phyloP scores from a whole-genome alignment of 1,140 invertebrate species.

The Drosophila ananassae region DNA sequence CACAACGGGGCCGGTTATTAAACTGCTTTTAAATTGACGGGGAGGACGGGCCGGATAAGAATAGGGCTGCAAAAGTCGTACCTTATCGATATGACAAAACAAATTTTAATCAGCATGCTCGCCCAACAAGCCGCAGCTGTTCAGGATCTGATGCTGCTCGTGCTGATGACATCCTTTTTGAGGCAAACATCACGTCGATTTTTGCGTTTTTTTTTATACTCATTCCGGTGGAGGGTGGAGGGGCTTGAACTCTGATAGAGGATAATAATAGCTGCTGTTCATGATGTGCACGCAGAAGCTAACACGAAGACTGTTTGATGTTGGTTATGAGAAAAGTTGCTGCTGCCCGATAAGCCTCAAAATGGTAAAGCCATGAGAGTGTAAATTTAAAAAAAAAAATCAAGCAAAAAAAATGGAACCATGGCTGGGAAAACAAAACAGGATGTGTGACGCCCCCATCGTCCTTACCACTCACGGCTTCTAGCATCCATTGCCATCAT shows the following conservation, averaged over 20 bases:
- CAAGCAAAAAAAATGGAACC: slow-evolving; percentile 1
- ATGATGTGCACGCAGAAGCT: slow-evolving; percentile 46
- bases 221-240: slow-evolving; percentile 32
- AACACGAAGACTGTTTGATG: slow-evolving; percentile 68
- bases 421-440: slow-evolving; percentile 64
- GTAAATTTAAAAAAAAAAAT: slow-evolving; percentile 62
- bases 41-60: background rate
- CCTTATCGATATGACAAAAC: slow-evolving; percentile 77
- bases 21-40: slow-evolving; percentile 46
- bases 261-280: slow-evolving; percentile 74
- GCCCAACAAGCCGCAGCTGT: slow-evolving; percentile 54
- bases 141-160: slow-evolving; percentile 16
- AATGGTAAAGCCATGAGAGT: slow-evolving; percentile 65
- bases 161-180: slow-evolving; percentile 70
- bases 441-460: slow-evolving; percentile 44
- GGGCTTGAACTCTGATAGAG: slow-evolving; percentile 5
- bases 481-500: slow-evolving; percentile 2
- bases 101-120: slow-evolving; percentile 74
- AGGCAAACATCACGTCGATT: slow-evolving; percentile 69
- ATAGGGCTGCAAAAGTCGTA: slow-evolving; percentile 58
- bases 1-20: slow-evolving; percentile 68
- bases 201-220: slow-evolving; percentile 32
- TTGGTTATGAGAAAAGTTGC: slow-evolving; percentile 77
- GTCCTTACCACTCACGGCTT: background rate
- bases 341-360: slow-evolving; percentile 69